Evolutionary conservation across 2,888 invertebrate genomes (phyloP).

Genomic region (Scrobipalpa costella): DNA sequence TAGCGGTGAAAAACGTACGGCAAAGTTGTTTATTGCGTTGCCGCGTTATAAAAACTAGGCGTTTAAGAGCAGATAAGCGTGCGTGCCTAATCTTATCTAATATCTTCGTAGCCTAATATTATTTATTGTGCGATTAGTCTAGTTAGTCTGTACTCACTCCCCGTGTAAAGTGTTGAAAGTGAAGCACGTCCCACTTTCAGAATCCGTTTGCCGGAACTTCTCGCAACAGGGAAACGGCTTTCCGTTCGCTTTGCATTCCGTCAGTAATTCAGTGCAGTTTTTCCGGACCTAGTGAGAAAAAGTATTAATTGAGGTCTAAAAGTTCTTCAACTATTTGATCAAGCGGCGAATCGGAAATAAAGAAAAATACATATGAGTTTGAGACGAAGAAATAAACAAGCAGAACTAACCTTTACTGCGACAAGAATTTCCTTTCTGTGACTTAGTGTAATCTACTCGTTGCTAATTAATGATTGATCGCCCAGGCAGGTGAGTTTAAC

Average conservation of each 20-base stretch:
- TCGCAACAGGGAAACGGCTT: constrained; percentile 73
- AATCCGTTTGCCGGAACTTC: constrained; percentile 69
- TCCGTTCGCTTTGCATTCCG: constrained; percentile 72
- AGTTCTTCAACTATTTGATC: too few relatives aligned
- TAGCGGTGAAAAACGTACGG: neutral
- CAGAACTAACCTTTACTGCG: too few relatives aligned
- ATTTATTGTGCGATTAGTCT: neutral
- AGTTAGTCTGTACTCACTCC: constrained; percentile 52
- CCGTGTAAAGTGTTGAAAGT: constrained; percentile 78
- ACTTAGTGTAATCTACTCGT: too few relatives aligned
- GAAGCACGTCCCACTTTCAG: constrained; percentile 77
- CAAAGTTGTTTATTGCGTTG: neutral
- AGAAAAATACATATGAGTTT: too few relatives aligned
- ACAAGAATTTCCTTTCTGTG: too few relatives aligned
- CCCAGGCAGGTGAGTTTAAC: too few relatives aligned
- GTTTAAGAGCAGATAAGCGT: neutral
- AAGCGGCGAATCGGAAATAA: too few relatives aligned
- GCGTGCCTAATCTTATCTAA: neutral
- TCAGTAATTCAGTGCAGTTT: constrained; percentile 67
- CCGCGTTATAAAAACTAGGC: neutral
- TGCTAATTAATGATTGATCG: too few relatives aligned
- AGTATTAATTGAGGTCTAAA: neutral
- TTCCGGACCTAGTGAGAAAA: constrained; percentile 59
- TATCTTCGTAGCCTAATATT: neutral
- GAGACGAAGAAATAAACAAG: too few relatives aligned